Conservation (phyloP, 2,113 vertebrate genomes). For the Chauna torquata region DNA sequence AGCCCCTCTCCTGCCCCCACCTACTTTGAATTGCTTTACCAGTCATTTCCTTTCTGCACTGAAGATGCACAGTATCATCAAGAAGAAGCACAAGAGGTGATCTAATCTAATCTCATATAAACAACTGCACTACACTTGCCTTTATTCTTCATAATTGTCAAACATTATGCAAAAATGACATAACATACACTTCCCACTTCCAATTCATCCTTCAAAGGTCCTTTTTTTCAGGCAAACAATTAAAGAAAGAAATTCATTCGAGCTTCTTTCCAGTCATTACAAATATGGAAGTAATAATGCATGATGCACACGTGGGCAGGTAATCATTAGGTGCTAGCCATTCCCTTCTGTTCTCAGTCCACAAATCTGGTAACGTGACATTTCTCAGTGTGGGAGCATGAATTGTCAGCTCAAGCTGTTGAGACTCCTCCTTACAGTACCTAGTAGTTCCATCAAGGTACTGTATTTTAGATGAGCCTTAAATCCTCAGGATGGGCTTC, state of each 20-base stretch:
- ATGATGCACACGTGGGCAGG: not conserved
- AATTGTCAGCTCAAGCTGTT: conserved; percentile 48
- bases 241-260: not conserved
- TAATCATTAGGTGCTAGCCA: conserved; percentile 19
- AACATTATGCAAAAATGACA: not conserved
- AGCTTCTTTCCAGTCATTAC: not conserved
- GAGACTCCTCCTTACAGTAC: not conserved
- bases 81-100: not conserved
- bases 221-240: not conserved
- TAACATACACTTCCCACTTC: not conserved
- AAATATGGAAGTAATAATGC: conserved; percentile 10
- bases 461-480: not conserved
- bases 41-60: not conserved
- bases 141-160: not conserved
- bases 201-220: not conserved
- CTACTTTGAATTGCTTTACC: not conserved
- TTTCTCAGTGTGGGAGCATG: conserved; percentile 21
- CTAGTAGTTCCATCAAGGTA: not conserved
- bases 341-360: conserved; percentile 52
- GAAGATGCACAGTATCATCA: not conserved
- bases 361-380: conserved; percentile 34
- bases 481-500: not conserved
- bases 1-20: not conserved
- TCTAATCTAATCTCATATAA: not conserved
- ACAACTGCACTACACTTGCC: not conserved